Evolutionary conservation across 2,797 vertebrate species (phyloP).

Genomic region (Ciconia nigra): DNA sequence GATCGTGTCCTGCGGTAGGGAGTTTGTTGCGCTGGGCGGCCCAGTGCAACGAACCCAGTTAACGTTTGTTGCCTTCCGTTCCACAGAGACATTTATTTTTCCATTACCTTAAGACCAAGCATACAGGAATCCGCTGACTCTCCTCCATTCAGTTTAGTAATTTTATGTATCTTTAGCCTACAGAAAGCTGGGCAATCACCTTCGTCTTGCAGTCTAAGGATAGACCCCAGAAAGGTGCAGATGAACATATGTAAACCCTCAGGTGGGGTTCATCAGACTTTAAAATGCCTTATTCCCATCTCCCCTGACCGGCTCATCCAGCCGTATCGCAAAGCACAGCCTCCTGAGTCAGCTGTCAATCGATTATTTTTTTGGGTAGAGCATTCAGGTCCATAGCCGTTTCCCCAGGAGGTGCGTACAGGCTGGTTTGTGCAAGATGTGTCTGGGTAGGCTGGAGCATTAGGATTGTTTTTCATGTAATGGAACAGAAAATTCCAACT

Average conservation of each 20-base stretch:
- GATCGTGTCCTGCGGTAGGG: accelerated
- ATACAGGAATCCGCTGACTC: neutral
- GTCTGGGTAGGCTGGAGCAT: too few species aligned
- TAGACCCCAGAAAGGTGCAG: neutral
- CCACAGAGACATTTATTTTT: neutral
- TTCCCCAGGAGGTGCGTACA: neutral
- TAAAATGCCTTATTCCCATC: neutral
- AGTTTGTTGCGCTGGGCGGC: neutral
- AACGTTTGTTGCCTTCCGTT: neutral
- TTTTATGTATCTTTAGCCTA: neutral
- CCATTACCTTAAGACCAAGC: neutral
- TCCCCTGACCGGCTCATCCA: neutral
- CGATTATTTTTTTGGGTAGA: neutral
- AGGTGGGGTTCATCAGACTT: neutral
- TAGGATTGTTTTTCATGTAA: neutral
- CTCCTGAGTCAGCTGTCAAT: neutral
- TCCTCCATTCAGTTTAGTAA: neutral
- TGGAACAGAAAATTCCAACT: neutral
- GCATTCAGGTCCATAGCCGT: neutral
- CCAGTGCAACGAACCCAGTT: neutral
- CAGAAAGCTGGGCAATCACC: neutral
- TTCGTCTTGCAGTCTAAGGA: neutral
- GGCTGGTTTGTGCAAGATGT: neutral
- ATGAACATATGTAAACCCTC: neutral
- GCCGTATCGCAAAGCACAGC: neutral